Evolutionary conservation across 1,140 invertebrate species (phyloP).

Genomic region (Aradophagus sp.): DNA sequence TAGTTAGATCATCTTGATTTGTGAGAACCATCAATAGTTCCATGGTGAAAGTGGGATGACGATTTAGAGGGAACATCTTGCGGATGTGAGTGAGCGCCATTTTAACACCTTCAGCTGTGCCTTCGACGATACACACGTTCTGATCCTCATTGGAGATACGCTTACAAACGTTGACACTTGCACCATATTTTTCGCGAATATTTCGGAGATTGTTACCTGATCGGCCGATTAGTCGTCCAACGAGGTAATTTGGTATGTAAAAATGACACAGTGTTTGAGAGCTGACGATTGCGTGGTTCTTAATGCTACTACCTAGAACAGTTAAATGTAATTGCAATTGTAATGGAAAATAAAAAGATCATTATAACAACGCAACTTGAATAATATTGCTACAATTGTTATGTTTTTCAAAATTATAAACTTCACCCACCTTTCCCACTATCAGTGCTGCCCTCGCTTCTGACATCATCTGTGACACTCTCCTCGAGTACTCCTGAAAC

Average conservation of each 20-base stretch:
- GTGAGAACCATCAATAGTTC: conserved; percentile 80
- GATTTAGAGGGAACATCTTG: conserved; percentile 86
- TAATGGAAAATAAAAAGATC: no score
- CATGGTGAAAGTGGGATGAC: conserved; percentile 85
- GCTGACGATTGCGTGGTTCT: conserved; percentile 72
- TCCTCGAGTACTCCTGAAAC: conserved; percentile 72
- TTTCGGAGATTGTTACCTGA: conserved; percentile 87
- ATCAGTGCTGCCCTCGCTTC: conserved; percentile 72
- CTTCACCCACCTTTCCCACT: conserved; percentile 69
- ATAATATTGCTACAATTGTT: no score
- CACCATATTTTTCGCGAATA: conserved; percentile 85
- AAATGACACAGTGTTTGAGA: conserved; percentile 81
- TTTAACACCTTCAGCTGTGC: conserved; percentile 84
- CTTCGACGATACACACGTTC: conserved; percentile 90
- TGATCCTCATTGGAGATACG: conserved; percentile 77
- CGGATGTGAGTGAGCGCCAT: conserved; percentile 88
- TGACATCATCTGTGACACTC: conserved; percentile 72
- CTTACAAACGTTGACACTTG: conserved; percentile 86
- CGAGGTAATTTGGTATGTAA: conserved; percentile 84
- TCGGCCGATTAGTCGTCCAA: conserved; percentile 91
- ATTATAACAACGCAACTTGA: no score
- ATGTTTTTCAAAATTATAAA: conserved; percentile 13
- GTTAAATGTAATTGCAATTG: conserved; percentile 44
- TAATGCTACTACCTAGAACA: conserved; percentile 78
- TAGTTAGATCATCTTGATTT: conserved; percentile 52